Conservation (phyloP, 2,797 vertebrate species). For the Euphonia xanthogaster region DNA sequence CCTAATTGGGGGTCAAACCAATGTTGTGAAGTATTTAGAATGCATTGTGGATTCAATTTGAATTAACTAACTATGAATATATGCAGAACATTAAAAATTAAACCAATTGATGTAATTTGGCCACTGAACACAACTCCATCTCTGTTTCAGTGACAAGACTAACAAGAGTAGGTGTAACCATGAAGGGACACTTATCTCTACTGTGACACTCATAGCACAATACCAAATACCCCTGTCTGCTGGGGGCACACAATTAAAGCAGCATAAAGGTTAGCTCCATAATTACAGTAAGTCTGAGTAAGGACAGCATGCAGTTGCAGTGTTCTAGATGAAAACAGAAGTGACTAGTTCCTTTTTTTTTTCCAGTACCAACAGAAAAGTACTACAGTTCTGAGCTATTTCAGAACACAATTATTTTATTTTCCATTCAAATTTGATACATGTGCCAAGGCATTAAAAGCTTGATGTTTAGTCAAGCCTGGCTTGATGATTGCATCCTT, state of each 20-base stretch:
- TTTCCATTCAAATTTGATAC: not conserved
- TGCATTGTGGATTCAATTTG: constrained; percentile 33
- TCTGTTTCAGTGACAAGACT: constrained; percentile 58
- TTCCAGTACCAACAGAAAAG: not conserved
- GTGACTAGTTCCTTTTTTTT: not conserved
- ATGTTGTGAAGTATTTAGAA: constrained; percentile 40
- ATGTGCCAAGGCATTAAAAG: not conserved
- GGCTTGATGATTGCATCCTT: not conserved
- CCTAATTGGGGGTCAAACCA: constrained; percentile 70
- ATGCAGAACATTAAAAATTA: constrained; percentile 5
- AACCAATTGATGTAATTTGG: constrained; percentile 51
- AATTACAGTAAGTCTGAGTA: not conserved
- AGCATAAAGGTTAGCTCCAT: not conserved
- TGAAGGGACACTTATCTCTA: not conserved
- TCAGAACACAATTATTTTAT: not conserved
- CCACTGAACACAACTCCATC: constrained; percentile 16
- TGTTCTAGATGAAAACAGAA: not conserved
- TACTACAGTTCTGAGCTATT: not conserved
- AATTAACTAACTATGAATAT: constrained; percentile 42
- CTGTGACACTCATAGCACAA: not conserved
- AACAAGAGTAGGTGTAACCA: not conserved
- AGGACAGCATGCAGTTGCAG: not conserved
- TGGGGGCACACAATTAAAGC: not conserved
- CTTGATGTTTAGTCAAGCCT: not conserved
- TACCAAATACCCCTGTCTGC: not conserved